phyloP scores from a whole-genome alignment of 2,888 invertebrate species.

The Coelinius sp. region DNA sequence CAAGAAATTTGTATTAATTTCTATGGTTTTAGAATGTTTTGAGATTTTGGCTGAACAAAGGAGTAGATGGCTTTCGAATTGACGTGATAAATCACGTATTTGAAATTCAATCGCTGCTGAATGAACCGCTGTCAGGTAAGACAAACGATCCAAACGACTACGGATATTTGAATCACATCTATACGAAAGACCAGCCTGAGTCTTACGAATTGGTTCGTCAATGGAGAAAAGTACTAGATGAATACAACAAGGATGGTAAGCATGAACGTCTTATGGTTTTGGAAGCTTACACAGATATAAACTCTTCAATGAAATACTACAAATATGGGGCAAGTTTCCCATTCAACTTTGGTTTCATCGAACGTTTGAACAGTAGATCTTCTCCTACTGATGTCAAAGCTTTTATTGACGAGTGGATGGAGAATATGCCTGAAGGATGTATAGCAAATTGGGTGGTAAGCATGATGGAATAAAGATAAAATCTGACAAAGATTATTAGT shows the following conservation, averaged over 20 bases:
- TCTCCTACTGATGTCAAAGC: conserved; percentile 73
- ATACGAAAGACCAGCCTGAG: conserved; percentile 61
- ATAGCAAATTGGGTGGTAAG: conserved; percentile 79
- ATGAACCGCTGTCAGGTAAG: conserved; percentile 58
- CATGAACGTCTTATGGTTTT: conserved; percentile 73
- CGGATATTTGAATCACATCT: conserved; percentile 62
- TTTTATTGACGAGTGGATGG: conserved; percentile 74
- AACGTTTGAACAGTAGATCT: conserved; percentile 66
- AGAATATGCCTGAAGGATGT: conserved; percentile 73
- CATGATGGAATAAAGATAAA: neutral
- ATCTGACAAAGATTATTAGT: neutral
- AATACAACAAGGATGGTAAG: conserved; percentile 68
- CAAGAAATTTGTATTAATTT: no score
- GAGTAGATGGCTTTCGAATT: conserved; percentile 75
- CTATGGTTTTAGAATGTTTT: conserved; percentile 70
- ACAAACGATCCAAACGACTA: conserved; percentile 51
- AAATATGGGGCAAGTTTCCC: conserved; percentile 69
- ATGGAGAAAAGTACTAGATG: conserved; percentile 74
- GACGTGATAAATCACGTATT: conserved; percentile 62
- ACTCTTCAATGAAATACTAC: conserved; percentile 72
- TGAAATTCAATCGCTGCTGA: conserved; percentile 53
- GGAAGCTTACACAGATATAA: conserved; percentile 75
- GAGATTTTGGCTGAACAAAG: conserved; percentile 74
- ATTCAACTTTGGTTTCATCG: conserved; percentile 78
- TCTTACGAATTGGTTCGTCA: conserved; percentile 69